Conservation (phyloP, 2,113 vertebrate genomes). For the Aphelocoma coerulescens region DNA sequence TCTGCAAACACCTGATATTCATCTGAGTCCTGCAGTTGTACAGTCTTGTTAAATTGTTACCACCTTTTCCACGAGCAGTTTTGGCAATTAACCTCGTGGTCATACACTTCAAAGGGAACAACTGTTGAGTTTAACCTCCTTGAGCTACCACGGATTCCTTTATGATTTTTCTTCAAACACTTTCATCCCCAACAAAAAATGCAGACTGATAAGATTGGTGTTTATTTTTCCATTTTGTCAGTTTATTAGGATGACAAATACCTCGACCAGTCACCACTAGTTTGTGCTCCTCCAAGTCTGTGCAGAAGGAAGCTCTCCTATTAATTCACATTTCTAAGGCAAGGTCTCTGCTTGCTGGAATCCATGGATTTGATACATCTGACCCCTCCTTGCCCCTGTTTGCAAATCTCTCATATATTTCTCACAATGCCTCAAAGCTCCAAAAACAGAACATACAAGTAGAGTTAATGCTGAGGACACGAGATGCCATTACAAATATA, state of each 20-base stretch:
- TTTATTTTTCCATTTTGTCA: constrained; percentile 71
- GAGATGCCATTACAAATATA: constrained; percentile 35
- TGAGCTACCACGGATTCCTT: constrained; percentile 80
- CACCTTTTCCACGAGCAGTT: constrained; percentile 93
- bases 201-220: constrained; percentile 69
- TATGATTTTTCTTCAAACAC: constrained; percentile 83
- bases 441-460: constrained; percentile 54
- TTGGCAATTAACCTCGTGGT: constrained; percentile 93
- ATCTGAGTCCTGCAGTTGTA: constrained; percentile 77
- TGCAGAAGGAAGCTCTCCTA: not conserved
- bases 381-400: constrained; percentile 67
- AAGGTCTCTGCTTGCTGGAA: constrained; percentile 40
- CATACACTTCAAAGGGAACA: constrained; percentile 90
- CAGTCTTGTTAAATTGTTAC: constrained; percentile 97
- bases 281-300: not conserved
- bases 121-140: constrained; percentile 88
- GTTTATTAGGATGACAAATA: constrained; percentile 70
- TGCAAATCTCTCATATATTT: constrained; percentile 68
- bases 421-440: constrained; percentile 66
- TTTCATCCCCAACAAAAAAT: constrained; percentile 80
- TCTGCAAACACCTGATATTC: constrained; percentile 96
- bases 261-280: not conserved
- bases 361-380: constrained; percentile 57
- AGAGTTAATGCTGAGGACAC: constrained; percentile 47
- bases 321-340: constrained; percentile 42